phyloP scores from a whole-genome alignment of 1,140 invertebrate genomes.

The Xylocopa sonorina region DNA sequence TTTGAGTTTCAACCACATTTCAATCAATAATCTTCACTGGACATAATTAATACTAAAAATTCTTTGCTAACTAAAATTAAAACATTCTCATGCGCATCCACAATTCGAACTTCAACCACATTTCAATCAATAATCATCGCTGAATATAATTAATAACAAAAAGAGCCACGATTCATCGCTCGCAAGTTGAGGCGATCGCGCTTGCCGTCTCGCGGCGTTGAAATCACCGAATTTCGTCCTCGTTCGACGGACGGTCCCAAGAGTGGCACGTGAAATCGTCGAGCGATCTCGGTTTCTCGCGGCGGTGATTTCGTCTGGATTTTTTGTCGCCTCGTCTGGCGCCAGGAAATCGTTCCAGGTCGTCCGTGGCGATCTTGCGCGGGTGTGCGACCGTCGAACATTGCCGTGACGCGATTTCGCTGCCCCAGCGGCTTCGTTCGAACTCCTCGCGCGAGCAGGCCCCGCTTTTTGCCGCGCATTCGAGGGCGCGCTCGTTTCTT shows the following conservation, averaged over 20 bases:
- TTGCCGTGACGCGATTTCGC: neutral
- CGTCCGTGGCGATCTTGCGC: neutral
- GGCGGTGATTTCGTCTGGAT: neutral
- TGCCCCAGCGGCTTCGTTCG: constrained; percentile 26
- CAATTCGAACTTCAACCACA: no score
- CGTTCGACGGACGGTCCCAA: neutral
- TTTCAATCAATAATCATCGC: no score
- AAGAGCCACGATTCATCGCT: no score
- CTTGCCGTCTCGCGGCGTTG: neutral
- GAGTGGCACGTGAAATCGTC: constrained; percentile 21
- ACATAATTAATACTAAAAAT: no score
- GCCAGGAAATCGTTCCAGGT: constrained; percentile 16
- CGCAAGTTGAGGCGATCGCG: no score
- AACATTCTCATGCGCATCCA: no score
- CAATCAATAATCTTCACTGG: no score
- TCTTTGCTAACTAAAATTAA: no score
- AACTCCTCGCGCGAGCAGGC: no score
- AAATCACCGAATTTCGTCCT: constrained; percentile 1
- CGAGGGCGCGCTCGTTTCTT: constrained; percentile 46
- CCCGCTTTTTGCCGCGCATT: constrained; percentile 51
- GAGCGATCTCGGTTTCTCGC: neutral
- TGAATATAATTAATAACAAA: no score
- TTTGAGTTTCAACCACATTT: no score
- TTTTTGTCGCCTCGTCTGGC: neutral
- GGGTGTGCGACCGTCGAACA: neutral